Evolutionary conservation across 2,113 vertebrate species (phyloP).

Genomic region (Melierax canorus): DNA sequence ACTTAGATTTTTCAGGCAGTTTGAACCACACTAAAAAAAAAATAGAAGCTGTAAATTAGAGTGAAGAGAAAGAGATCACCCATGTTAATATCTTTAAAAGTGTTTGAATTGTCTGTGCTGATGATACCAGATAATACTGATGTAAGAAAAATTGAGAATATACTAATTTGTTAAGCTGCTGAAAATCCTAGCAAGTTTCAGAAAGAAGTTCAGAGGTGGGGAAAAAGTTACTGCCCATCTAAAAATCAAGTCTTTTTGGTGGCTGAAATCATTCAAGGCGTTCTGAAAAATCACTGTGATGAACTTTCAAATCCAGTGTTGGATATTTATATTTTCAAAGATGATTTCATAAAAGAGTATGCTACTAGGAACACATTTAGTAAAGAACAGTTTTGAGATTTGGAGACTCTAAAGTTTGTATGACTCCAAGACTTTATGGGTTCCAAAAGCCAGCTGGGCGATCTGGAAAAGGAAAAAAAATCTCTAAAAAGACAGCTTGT

Average conservation of each 20-base stretch:
- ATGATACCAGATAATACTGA: background rate
- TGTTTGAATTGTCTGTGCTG: background rate
- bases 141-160: background rate
- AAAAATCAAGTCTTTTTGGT: background rate
- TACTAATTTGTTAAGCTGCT: background rate
- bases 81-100: background rate
- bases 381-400: background rate
- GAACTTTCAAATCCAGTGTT: background rate
- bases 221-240: background rate
- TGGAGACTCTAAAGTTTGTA: background rate
- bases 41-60: fast-evolving
- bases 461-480: background rate
- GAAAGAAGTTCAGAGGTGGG: background rate
- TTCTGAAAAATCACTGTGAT: background rate
- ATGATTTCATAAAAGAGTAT: background rate
- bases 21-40: background rate
- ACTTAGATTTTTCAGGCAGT: background rate
- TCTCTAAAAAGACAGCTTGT: background rate
- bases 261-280: background rate
- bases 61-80: background rate
- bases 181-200: background rate
- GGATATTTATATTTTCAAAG: background rate
- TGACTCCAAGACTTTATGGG: background rate
- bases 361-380: background rate
- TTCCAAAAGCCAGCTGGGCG: background rate